phyloP scores from a whole-genome alignment of 1,140 invertebrate genomes.

The Pseudomyrmex concolor region DNA sequence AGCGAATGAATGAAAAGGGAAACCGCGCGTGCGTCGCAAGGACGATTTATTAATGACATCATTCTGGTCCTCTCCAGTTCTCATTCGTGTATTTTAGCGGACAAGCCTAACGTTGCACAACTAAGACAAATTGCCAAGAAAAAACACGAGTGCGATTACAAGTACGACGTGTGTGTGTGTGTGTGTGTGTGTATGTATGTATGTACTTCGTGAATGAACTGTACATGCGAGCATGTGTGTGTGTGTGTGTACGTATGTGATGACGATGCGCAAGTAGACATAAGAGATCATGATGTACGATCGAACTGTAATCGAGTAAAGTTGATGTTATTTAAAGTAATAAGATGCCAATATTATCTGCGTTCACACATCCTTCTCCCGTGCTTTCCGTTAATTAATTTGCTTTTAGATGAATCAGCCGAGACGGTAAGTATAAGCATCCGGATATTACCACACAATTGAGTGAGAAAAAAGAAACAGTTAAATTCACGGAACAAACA shows the following conservation, averaged over 20 bases:
- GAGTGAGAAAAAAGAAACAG: background rate
- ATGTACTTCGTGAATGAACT: conserved; percentile 6
- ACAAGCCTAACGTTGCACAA: conserved; percentile 80
- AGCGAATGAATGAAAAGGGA: conserved; percentile 21
- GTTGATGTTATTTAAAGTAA: conserved; percentile 85
- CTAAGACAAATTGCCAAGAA: conserved; percentile 69
- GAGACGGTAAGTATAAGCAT: conserved; percentile 25
- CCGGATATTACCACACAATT: background rate
- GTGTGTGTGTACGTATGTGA: background rate
- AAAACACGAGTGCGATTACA: conserved; percentile 34
- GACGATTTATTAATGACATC: conserved; percentile 59
- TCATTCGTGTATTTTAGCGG: conserved; percentile 72
- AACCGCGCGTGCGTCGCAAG: conserved; percentile 47
- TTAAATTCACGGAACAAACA: background rate
- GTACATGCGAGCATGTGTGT: background rate
- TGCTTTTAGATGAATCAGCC: background rate
- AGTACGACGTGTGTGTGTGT: conserved; percentile 12
- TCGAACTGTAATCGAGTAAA: conserved; percentile 82
- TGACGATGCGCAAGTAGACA: conserved; percentile 61
- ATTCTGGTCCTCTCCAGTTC: conserved; percentile 61
- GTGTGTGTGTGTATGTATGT: conserved; percentile 26
- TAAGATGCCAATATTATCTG: conserved; percentile 74
- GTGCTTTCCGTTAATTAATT: background rate
- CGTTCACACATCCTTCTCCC: conserved; percentile 25
- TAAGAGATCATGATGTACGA: conserved; percentile 77